Base-by-base conservation (phyloP, 2,113 vertebrate species). In the Malurus elegans region DNA sequence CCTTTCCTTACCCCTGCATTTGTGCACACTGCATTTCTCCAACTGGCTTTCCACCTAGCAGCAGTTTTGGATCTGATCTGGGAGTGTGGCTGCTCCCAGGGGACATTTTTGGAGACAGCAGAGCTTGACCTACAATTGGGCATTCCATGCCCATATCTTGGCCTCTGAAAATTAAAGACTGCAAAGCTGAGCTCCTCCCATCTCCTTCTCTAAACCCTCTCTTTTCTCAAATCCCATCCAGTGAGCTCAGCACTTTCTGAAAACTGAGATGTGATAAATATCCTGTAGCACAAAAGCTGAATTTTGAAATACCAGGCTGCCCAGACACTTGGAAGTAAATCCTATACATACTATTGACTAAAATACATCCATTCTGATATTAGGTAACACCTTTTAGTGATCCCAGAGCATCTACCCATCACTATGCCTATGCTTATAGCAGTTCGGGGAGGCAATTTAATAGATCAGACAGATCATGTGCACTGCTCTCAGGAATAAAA, bases 151-250 rank as follows among this genome's bases (percentile, higher is more conserved):
- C 64, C n/a, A 18, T 26, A 62, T 3, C 24, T 85, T 75, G 66
- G 40, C 65, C 48, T 67, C 66, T 76, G 71, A 69, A 90, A 94
- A 93, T 94, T 92, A 90, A 76, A 90, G 75, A 58, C 88, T 57
- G n/a, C 24, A 79, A 90, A 83, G 38, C 32, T 84, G 42, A 88
- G 21, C 18, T 79, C 54, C 74, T 93, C 53, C 45, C 6, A 0
- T 57, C n/a, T 93, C 40, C 28, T 53, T 93, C 75, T 88, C 45
- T 26, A 65, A 94, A 84, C 28, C 75, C 25, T 26, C 8, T 32
- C 12, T 66, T 83, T 80, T 36, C 38, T 36, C 38, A 25, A 69
- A 76, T 88, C 47, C 51, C 32, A 66, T 14, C 28, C 69, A 79
- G 42, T 34, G 61, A 76, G 11, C 21, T 69, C 71, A 70, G 29